phyloP scores from a whole-genome alignment of 2,797 vertebrate species.

The Paguma larvata region DNA sequence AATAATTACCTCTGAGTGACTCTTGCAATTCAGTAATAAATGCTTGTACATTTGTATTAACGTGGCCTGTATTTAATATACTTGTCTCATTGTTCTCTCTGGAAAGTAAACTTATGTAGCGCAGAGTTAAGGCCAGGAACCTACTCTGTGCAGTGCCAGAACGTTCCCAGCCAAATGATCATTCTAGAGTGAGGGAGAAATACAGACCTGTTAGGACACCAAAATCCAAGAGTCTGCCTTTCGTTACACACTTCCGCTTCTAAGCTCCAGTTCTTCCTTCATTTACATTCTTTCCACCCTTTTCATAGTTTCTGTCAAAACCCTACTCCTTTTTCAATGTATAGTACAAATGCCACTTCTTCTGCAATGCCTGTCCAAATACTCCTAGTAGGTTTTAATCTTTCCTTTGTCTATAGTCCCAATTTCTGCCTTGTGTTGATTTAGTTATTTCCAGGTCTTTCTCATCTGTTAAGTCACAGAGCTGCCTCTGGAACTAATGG shows the following conservation, averaged over 20 bases:
- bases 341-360: background rate
- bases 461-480: background rate
- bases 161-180: background rate
- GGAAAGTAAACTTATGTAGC: background rate
- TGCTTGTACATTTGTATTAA: background rate
- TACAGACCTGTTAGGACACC: background rate
- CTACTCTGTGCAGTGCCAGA: background rate
- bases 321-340: background rate
- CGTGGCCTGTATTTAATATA: background rate
- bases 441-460: background rate
- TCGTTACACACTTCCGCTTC: background rate
- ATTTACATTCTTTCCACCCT: background rate
- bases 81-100: background rate
- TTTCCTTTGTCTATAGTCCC: background rate
- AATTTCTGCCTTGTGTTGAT: background rate
- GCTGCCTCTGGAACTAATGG: background rate
- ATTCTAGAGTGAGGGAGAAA: background rate
- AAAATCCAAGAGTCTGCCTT: background rate
- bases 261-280: background rate
- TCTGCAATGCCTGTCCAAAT: background rate
- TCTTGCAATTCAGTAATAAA: background rate
- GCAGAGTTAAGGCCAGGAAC: background rate
- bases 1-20: background rate
- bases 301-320: slow-evolving; percentile 21
- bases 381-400: background rate